phyloP scores from a whole-genome alignment of 2,797 vertebrate genomes.

The Pseudochirops corinnae region DNA sequence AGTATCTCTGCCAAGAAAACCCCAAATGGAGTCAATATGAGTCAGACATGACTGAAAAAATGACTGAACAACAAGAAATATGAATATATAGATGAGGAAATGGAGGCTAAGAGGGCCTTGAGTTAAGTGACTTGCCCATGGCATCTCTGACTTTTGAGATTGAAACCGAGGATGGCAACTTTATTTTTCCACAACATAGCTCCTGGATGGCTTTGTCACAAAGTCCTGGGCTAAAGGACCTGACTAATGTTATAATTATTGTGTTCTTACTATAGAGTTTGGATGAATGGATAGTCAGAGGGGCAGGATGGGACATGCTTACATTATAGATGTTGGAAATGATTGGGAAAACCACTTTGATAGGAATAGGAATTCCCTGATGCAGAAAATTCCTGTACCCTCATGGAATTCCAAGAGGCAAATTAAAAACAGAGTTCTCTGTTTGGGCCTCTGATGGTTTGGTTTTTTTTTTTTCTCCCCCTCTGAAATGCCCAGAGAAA shows the following conservation, averaged over 20 bases:
- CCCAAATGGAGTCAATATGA: neutral
- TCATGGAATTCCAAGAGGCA: slow-evolving; percentile 66
- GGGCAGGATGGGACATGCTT: slow-evolving; percentile 26
- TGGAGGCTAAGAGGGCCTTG: neutral
- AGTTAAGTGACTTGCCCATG: neutral
- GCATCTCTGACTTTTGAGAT: neutral
- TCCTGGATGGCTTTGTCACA: neutral
- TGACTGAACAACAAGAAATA: neutral
- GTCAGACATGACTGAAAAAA: neutral
- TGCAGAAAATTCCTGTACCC: slow-evolving; percentile 48
- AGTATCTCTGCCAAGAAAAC: neutral
- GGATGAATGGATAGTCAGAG: neutral
- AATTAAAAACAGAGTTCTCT: slow-evolving; percentile 70
- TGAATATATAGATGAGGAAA: neutral
- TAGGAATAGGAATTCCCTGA: slow-evolving; percentile 52
- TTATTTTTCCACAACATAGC: neutral
- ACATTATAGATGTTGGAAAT: slow-evolving; percentile 8
- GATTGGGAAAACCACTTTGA: slow-evolving; percentile 56
- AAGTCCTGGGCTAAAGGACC: neutral
- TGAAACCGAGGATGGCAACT: neutral
- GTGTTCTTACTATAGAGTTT: neutral
- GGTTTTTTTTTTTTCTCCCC: neutral
- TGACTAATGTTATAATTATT: neutral
- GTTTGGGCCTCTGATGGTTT: neutral
- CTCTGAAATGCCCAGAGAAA: slow-evolving; percentile 30